Conservation (phyloP, 2,797 vertebrate genomes). For the Helicolenus hilgendorfi region DNA sequence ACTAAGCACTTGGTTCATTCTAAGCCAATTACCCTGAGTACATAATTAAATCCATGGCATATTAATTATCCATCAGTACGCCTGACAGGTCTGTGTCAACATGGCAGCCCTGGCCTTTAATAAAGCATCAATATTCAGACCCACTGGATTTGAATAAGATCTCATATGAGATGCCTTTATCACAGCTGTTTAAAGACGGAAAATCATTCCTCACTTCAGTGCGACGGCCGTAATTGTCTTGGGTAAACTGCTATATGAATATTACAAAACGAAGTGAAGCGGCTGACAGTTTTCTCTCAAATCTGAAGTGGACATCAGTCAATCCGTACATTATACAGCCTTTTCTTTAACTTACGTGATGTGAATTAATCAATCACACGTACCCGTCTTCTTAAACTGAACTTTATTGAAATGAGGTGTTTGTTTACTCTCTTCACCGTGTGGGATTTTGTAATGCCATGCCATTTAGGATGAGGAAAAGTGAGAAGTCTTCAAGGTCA, state of each 20-base stretch:
- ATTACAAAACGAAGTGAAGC: conserved; percentile 60
- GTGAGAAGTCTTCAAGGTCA: not conserved
- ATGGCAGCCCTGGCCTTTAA: conserved; percentile 38
- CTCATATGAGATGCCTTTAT: conserved; percentile 59
- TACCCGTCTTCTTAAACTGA: conserved; percentile 1
- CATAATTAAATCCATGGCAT: conserved; percentile 39
- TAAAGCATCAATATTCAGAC: conserved; percentile 68
- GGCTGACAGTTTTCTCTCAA: conserved; percentile 55
- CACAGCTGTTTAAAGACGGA: conserved; percentile 26
- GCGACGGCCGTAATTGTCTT: conserved; percentile 46
- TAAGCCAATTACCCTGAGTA: conserved; percentile 51
- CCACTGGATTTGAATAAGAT: conserved; percentile 33
- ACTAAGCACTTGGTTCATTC: conserved; percentile 27
- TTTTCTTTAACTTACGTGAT: conserved; percentile 1
- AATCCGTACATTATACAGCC: not conserved
- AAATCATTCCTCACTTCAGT: conserved; percentile 42
- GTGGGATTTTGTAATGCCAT: conserved; percentile 13
- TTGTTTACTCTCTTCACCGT: conserved; percentile 3
- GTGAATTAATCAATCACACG: conserved; percentile 30
- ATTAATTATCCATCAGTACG: conserved; percentile 48
- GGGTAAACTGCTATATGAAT: conserved; percentile 75
- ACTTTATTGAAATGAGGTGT: conserved; percentile 47
- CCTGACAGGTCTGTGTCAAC: conserved; percentile 43
- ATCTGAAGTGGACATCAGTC: conserved; percentile 66
- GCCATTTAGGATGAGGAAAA: conserved; percentile 47